Percentiles rank a stretch among this genome's conserved stretches.
Evolutionary conservation across 2,888 invertebrate species (phyloP).

Genomic region (Incurvaria masculella): DNA sequence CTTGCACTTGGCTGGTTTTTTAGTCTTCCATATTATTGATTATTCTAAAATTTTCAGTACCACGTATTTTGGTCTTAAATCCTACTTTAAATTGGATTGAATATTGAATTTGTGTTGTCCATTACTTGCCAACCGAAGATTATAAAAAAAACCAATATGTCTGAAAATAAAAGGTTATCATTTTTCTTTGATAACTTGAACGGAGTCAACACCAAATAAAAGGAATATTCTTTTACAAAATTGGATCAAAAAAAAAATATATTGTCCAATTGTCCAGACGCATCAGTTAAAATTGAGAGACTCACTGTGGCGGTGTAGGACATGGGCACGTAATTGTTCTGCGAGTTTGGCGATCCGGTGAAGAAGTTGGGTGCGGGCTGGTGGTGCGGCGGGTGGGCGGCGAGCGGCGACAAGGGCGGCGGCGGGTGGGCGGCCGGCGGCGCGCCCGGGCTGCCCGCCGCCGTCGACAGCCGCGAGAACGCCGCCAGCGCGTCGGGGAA

Average conservation of each 20-base stretch:
- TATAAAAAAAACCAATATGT: no score
- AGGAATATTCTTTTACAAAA: slow-evolving; percentile 4
- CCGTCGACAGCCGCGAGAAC: slow-evolving; percentile 83
- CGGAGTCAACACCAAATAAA: not conserved
- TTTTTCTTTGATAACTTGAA: no score
- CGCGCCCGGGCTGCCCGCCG: slow-evolving; percentile 48
- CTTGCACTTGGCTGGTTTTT: no score
- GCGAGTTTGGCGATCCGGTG: slow-evolving; percentile 34
- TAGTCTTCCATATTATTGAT: no score
- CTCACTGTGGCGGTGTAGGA: slow-evolving; percentile 51
- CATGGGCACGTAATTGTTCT: slow-evolving; percentile 39
- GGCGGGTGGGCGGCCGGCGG: slow-evolving; percentile 27
- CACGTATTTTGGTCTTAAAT: no score
- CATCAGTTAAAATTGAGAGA: slow-evolving; percentile 11
- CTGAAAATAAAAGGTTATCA: no score
- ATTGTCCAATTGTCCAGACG: not conserved
- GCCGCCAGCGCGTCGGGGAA: slow-evolving; percentile 89
- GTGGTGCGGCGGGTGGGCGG: slow-evolving; percentile 38
- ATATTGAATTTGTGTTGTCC: no score
- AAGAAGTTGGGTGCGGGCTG: slow-evolving; percentile 30
- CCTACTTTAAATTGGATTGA: no score
- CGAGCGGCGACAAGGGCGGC: slow-evolving; percentile 44
- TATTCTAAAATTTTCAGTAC: no score
- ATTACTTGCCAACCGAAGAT: no score
- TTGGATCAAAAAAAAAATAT: not conserved